Conservation (phyloP, 2,113 vertebrate genomes). For the Toxostoma redivivum region DNA sequence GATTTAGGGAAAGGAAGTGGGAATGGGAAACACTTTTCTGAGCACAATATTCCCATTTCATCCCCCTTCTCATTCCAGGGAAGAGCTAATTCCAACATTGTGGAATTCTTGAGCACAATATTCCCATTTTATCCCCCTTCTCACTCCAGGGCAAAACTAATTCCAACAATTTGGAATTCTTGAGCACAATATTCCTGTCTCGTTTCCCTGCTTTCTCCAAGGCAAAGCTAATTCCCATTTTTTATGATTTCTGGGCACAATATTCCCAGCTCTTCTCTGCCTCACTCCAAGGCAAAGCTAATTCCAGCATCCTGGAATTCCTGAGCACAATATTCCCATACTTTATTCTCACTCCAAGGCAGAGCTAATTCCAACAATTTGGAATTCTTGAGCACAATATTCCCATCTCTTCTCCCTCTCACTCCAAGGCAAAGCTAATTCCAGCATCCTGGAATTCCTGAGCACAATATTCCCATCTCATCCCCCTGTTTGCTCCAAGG, state of each 20-base stretch:
- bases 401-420: too few relatives aligned
- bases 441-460: too few relatives aligned
- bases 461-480: too few relatives aligned
- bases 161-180: not conserved
- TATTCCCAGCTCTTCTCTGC: too few relatives aligned
- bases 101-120: too few relatives aligned
- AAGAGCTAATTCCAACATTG: too few relatives aligned
- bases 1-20: not conserved
- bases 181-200: not conserved
- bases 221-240: not conserved
- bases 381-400: too few relatives aligned
- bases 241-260: not conserved
- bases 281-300: not conserved
- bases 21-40: not conserved
- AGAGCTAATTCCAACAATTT: too few relatives aligned
- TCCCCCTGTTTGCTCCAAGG: too few relatives aligned
- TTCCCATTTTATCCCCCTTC: too few relatives aligned
- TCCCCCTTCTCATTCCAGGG: not conserved
- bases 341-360: not conserved
- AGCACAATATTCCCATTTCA: not conserved
- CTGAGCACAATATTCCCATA: not conserved
- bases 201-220: not conserved
- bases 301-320: not conserved
- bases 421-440: too few relatives aligned
- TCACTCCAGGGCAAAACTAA: not conserved